These are phyloP conservation scores for Actenoides hombroni DNA, from an alignment of 2,113 vertebrate species.

Conservation along the genomic window DNA sequence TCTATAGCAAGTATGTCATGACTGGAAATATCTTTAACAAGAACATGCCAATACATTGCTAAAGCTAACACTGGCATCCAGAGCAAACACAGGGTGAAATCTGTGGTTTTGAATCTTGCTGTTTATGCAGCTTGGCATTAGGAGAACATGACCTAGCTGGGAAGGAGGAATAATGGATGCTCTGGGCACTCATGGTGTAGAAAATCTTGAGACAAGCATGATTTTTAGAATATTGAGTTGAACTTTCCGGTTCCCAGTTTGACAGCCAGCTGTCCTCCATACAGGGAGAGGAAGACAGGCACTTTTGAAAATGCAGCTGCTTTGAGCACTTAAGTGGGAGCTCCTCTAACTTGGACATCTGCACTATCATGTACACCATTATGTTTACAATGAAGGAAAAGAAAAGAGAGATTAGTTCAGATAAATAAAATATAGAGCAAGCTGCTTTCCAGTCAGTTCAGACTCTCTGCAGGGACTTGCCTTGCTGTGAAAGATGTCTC, in stretches of 20 bases:
- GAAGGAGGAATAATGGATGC: not conserved
- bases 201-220: not conserved
- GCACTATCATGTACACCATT: not conserved
- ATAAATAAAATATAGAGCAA: conserved; percentile 44
- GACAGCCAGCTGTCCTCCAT: not conserved
- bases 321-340: not conserved
- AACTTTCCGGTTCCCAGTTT: not conserved
- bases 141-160: not conserved
- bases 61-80: not conserved
- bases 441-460: not conserved
- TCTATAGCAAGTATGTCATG: not conserved
- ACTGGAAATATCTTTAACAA: not conserved
- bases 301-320: not conserved
- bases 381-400: not conserved
- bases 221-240: not conserved
- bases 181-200: accelerated
- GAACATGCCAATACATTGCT: not conserved
- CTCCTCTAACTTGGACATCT: not conserved
- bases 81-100: not conserved
- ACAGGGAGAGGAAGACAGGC: not conserved
- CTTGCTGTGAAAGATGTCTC: not conserved
- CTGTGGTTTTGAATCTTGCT: not conserved
- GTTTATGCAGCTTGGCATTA: not conserved
- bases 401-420: conserved; percentile 2
- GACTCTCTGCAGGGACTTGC: not conserved